Conservation (phyloP, 2,113 vertebrate genomes). For the Trematocara marginatum region DNA sequence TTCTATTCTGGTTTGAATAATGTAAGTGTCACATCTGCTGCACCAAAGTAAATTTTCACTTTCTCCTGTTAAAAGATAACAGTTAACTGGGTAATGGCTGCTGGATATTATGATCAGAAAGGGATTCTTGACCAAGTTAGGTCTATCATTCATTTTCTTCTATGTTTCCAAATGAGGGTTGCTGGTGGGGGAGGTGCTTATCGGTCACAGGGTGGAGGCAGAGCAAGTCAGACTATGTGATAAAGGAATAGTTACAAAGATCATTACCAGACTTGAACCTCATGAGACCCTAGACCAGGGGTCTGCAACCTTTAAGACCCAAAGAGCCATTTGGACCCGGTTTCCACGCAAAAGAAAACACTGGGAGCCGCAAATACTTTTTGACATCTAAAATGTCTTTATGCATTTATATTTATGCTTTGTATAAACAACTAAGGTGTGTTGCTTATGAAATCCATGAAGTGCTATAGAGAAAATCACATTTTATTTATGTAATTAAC, state of each 20-base stretch:
- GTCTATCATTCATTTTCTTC: neutral
- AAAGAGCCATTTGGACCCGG: too few species aligned
- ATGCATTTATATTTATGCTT: too few species aligned
- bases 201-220: fast-evolving
- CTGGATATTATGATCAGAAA: neutral
- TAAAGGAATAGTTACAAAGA: neutral
- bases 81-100: neutral
- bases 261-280: neutral
- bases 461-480: too few species aligned
- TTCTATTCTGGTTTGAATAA: neutral
- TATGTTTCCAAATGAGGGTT: neutral
- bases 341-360: too few species aligned
- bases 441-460: too few species aligned
- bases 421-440: too few species aligned
- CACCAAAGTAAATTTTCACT: neutral
- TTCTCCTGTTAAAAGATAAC: neutral
- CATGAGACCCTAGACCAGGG: neutral
- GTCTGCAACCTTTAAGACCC: too few species aligned
- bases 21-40: neutral
- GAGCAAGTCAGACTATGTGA: neutral
- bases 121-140: neutral
- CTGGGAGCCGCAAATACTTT: too few species aligned
- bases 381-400: too few species aligned
- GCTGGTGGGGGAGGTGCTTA: neutral
- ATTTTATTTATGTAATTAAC: too few species aligned